Conservation (phyloP, 2,888 invertebrate species). For the Pinctada fucata region DNA sequence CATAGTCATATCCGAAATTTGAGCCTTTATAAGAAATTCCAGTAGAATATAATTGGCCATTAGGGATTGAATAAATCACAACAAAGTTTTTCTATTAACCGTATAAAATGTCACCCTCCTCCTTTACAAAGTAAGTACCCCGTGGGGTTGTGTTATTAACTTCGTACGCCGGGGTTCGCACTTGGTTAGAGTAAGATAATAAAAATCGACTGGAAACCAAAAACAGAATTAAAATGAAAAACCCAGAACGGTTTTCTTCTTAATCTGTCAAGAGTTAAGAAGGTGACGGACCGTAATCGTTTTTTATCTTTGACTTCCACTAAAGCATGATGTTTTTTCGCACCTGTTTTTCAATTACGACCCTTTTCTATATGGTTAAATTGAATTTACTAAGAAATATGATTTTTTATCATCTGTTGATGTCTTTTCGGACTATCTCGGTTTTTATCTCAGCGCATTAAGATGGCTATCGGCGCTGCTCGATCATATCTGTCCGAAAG, state of each 20-base stretch:
- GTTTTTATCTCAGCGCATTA: not conserved
- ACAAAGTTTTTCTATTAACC: slow-evolving; percentile 21
- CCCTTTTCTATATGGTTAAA: not conserved
- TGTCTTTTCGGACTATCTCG: no score
- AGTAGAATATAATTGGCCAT: slow-evolving; percentile 26
- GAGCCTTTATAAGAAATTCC: slow-evolving; percentile 18
- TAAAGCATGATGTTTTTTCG: not conserved
- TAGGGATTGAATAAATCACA: slow-evolving; percentile 29
- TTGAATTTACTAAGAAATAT: not conserved
- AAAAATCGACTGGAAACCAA: not conserved
- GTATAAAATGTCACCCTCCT: slow-evolving; percentile 21
- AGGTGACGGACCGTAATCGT: not conserved
- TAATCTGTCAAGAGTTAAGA: not conserved
- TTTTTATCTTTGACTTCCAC: not conserved
- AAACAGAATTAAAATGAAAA: not conserved
- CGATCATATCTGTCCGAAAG: not conserved
- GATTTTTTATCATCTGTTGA: not conserved
- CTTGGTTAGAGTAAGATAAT: not conserved
- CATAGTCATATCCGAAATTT: slow-evolving; percentile 14
- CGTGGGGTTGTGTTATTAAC: slow-evolving; percentile 24
- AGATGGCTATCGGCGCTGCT: not conserved
- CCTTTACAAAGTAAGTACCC: slow-evolving; percentile 2
- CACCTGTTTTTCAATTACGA: not conserved
- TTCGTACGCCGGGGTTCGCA: not conserved
- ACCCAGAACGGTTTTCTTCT: not conserved